Evolutionary conservation across 2,797 vertebrate genomes (phyloP), one percentile per base, ranked within the genome.

Genomic region (Neomorphus geoffroyi): DNA sequence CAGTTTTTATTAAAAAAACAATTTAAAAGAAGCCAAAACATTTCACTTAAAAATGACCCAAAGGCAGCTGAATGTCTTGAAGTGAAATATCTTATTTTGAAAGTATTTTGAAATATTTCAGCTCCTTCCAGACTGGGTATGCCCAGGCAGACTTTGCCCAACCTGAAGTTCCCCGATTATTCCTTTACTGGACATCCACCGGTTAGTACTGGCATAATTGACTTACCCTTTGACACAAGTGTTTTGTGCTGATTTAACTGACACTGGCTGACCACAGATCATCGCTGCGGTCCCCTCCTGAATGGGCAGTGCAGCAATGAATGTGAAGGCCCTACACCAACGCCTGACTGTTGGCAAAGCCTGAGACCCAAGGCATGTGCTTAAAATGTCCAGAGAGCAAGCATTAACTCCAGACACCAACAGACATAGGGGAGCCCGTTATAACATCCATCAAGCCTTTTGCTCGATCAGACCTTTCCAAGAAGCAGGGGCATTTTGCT

Each of bases 401-500:
- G 67, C 60, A 60, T 71, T n/a, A 82, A 83, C 88, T 80, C 30
- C 81, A 61, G 69, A 26, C 69, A 13, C 39, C 1, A 2, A 45
- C 26, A 50, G 61, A 30, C 39, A 3, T 28, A 69, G 69, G 18
- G 35, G 62, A 82, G 58, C 80, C 84, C 18, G 9, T 83, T 71
- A 56, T 1, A 64, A 80, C 82, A 41, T 24, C 60, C 78, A 26
- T 80, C 85, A 39, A 61, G 60, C 65, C 57, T 45, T 51, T 32
- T 65, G 50, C 85, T 80, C 78, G 33, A 6, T 54, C 77, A 72
- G 69, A 46, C 37, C 8, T 60, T 80, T 46, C 65, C 37, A 70
- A 61, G 73, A 73, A 93, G 73, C 50, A 32, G 50, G 48, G 27
- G 54, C 22, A 28, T 83, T 91, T 80, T 91, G 85, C 78, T 86